Percentiles rank a stretch among this genome's conserved stretches.
Conservation (phyloP, 2,888 invertebrate genomes). For the Cristatella mucedo region DNA sequence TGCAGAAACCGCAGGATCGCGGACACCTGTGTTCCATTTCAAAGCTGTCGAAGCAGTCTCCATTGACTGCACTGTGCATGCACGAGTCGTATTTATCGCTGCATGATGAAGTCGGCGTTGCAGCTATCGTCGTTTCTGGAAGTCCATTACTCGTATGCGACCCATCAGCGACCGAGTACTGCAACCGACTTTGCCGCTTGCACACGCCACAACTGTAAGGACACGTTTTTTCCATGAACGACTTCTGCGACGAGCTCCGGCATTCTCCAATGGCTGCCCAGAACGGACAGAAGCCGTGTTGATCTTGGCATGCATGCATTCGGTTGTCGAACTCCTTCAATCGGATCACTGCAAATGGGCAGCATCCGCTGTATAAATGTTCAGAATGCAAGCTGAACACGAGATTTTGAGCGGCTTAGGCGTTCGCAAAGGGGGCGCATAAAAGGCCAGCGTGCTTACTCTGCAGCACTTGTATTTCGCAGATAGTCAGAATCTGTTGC, state of each 20-base stretch:
- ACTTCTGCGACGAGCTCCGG: not conserved
- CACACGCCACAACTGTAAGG: slow-evolving; percentile 8
- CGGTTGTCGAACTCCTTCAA: not conserved
- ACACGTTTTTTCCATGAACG: slow-evolving; percentile 4
- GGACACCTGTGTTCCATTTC: slow-evolving; percentile 3
- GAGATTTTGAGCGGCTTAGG: no score
- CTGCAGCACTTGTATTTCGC: slow-evolving; percentile 7
- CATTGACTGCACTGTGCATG: slow-evolving; percentile 5
- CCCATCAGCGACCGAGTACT: not conserved
- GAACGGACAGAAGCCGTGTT: slow-evolving; percentile 7
- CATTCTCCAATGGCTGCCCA: slow-evolving; percentile 6
- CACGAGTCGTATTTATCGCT: slow-evolving; percentile 4
- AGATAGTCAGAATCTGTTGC: slow-evolving; percentile 8
- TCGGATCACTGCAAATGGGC: not conserved
- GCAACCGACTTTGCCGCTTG: not conserved
- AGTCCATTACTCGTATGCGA: not conserved
- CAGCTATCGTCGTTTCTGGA: no score
- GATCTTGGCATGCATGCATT: slow-evolving; percentile 5
- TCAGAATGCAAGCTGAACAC: no score
- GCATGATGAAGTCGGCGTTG: no score
- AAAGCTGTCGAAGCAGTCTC: slow-evolving; percentile 3
- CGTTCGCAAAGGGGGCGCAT: no score
- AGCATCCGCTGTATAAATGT: no score
- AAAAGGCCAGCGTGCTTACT: slow-evolving; percentile 5
- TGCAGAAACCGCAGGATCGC: not conserved